Percentiles rank a stretch among this genome's conserved stretches.
Evolutionary conservation across 2,113 vertebrate genomes (phyloP).

Genomic region (Lampris megalopsis): DNA sequence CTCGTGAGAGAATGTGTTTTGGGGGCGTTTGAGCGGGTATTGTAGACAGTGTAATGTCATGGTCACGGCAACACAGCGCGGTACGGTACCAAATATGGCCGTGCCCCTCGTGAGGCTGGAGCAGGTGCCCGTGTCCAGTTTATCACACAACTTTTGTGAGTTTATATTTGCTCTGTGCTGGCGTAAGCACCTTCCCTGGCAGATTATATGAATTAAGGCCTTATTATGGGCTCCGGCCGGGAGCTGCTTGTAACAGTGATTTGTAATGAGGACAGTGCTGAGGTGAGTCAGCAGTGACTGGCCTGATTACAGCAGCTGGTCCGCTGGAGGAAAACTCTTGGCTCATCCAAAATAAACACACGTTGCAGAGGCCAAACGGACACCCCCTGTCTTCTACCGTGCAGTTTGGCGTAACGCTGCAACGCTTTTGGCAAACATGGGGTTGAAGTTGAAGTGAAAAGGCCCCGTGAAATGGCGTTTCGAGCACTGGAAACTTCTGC

Average conservation of each 20-base stretch:
- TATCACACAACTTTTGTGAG: slow-evolving; percentile 54
- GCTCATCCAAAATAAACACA: slow-evolving; percentile 57
- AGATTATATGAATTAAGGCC: slow-evolving; percentile 81
- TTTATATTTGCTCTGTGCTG: slow-evolving; percentile 77
- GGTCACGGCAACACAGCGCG: neutral
- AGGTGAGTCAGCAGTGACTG: slow-evolving; percentile 73
- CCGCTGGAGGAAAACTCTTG: slow-evolving; percentile 55
- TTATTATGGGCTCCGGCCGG: slow-evolving; percentile 73
- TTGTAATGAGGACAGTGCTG: slow-evolving; percentile 77
- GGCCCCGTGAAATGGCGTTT: too few species aligned
- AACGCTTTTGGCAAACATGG: neutral
- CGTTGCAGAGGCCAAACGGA: slow-evolving; percentile 20
- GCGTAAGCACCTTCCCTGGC: slow-evolving; percentile 75
- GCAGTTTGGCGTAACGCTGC: neutral
- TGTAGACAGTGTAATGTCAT: neutral
- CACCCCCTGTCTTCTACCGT: slow-evolving; percentile 12
- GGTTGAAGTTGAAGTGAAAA: neutral
- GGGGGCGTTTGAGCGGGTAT: neutral
- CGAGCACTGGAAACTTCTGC: too few species aligned
- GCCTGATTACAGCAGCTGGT: slow-evolving; percentile 72
- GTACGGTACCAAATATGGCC: neutral
- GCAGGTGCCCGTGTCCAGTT: slow-evolving; percentile 46
- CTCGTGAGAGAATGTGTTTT: too few species aligned
- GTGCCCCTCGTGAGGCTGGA: slow-evolving; percentile 20
- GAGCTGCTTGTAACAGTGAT: slow-evolving; percentile 74